These are phyloP conservation scores for Climacteris rufus DNA, from an alignment of 2,113 vertebrate species.

Conservation along the genomic window DNA sequence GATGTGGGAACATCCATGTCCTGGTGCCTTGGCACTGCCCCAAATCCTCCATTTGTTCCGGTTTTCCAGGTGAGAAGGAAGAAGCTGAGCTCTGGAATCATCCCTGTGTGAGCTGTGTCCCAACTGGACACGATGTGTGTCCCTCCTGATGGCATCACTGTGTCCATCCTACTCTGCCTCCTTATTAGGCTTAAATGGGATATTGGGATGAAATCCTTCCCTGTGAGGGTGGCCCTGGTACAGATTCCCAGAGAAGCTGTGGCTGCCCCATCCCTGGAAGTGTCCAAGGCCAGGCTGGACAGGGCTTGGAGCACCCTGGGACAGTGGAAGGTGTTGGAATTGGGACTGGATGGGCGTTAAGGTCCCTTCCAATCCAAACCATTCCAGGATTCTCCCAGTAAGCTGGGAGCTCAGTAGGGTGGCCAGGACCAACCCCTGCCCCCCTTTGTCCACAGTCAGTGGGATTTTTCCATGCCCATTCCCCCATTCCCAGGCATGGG, in stretches of 20 bases:
- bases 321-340: not conserved
- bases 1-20: not conserved
- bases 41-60: not conserved
- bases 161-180: not conserved
- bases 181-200: not conserved
- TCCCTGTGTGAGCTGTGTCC: not conserved
- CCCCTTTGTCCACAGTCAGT: fast-evolving
- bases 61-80: not conserved
- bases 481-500: not conserved
- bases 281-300: not conserved
- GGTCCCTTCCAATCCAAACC: not conserved
- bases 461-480: fast-evolving
- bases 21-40: not conserved
- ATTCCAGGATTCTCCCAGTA: not conserved
- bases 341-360: too few relatives aligned
- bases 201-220: not conserved
- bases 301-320: not conserved
- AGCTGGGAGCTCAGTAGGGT: too few relatives aligned
- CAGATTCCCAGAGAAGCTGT: not conserved
- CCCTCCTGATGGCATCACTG: fast-evolving
- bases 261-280: not conserved
- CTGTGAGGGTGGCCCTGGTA: not conserved
- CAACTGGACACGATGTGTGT: fast-evolving
- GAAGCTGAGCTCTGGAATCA: not conserved
- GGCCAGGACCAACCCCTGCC: not conserved